Base-by-base conservation (phyloP, 2,888 invertebrate species). In the Lutraria lutraria region DNA sequence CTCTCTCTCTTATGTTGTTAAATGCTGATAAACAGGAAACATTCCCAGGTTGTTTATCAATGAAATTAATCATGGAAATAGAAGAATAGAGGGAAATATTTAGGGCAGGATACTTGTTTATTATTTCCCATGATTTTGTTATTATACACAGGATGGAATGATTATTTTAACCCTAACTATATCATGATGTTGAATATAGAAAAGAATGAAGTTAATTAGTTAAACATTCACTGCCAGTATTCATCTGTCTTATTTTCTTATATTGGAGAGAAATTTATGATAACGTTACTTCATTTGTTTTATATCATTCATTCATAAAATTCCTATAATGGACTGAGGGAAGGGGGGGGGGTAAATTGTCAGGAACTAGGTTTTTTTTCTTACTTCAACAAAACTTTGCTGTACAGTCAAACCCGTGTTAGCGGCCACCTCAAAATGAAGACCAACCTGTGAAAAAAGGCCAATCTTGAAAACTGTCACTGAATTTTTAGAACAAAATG, bases 41-140 rank as follows among this genome's bases (percentile, higher is more conserved):
- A 68, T 68, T 68, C 25, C 12, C 12, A n/a, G 63, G 34, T 25
- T 76, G 76, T 76, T 76, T 76, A 76, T 76, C 76, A 34, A 76
- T 76, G 76, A 31, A 76, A 34, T 8, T 76, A 76, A 34, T 31
- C 31, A 72, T 3, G 25, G 25, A 72, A n/a, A n/a, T n/a, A 25
- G 63, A 21, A 68, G 63, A n/a, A n/a, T n/a, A 25, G 63, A 21
- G 25, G 63, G 63, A 68, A 68, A 25, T n/a, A 68, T 68, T n/a
- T 68, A 68, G 25, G 25, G n/a, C 63, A 68, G 25, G 63, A 4
- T 68, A 25, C 25, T 43, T n/a, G 63, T 68, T 68, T 68, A 25
- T 68, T 25, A 25, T 68, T 68, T 56, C 16, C 16, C 63, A 68
- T 12, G 63, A 68, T 68, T 68, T n/a, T 68, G 25, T 25, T 25